Evolutionary conservation across 2,113 vertebrate genomes (phyloP), one percentile per base, ranked within the genome.

Genomic region (Neodontobutis hainanensis): DNA sequence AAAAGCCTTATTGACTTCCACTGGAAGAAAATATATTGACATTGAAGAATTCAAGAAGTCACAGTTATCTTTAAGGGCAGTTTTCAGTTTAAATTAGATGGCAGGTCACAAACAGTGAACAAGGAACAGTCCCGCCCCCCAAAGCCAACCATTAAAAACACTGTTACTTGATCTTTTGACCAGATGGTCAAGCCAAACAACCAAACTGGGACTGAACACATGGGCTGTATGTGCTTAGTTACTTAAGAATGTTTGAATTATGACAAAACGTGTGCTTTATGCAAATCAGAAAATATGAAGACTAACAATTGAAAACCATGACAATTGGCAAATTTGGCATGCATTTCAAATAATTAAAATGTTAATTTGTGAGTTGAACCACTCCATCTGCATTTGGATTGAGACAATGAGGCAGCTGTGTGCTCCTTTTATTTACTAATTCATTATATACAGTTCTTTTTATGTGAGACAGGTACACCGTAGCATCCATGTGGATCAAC

Each of bases 331-430:
- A 63, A 81, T 58, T 1, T 1, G 32, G 43, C 53, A 50, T 11
- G 10, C 69, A 78, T 76, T 80, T 9, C 36, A 56, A 77, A 77
- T 70, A 1, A 70, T 75, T 80, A 60, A 14, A 6, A 65, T 27
- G 16, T 75, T 57, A 53, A 73, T 48, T 19, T 19, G 40, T 36
- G 6, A 32, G 27, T 42, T 70, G 40, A 6, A 11, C 44, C 44
- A 56, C 49, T 27, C 60, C 16, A 34, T 52, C 34, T 46, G 15
- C 61, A 77, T 65, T 53, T 65, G 5, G 52, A 66, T 73, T 59
- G 15, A 15, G 44, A 46, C 11, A 27, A 8, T 35, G 36, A 48
- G 12, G 11, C 51, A 44, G 61, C 7, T 1, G 40, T 15, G 42
- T n/a, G 4, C 16, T 51, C 49, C 36, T 58, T 0, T 2, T 56